phyloP scores from a whole-genome alignment of 2,113 vertebrate species.

The Alethe diademata region DNA sequence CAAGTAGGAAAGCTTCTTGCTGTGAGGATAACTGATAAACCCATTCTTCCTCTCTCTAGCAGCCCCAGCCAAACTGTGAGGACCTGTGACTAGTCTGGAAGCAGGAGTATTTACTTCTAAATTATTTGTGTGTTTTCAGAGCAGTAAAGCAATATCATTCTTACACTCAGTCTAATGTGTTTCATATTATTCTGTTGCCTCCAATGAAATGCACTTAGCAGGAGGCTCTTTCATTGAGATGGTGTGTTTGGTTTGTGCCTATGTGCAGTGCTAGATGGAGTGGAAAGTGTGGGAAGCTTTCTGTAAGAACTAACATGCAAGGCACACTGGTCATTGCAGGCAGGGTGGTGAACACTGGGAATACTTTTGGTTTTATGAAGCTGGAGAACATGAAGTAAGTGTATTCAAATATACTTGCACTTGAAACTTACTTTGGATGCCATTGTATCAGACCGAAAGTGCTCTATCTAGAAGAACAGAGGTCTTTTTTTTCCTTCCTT shows the following conservation, averaged over 20 bases:
- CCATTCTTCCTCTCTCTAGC: not conserved
- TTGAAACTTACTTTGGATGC: not conserved
- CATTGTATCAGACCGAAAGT: not conserved
- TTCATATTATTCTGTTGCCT: not conserved
- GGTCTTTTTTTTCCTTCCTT: not conserved
- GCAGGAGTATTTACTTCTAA: not conserved
- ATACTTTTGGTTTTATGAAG: not conserved
- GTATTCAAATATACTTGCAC: not conserved
- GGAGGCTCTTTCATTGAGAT: not conserved
- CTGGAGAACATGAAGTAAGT: not conserved
- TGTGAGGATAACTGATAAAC: not conserved
- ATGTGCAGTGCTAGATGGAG: accelerated
- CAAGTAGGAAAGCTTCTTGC: not conserved
- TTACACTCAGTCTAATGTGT: not conserved
- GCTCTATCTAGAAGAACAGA: not conserved
- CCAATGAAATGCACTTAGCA: not conserved
- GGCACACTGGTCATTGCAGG: accelerated
- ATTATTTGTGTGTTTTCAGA: not conserved
- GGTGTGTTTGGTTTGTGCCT: not conserved
- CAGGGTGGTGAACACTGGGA: accelerated
- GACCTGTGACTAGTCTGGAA: not conserved
- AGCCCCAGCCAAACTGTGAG: not conserved
- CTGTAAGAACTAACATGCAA: not conserved
- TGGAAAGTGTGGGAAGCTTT: not conserved
- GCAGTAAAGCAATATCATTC: not conserved